phyloP scores from a whole-genome alignment of 1,140 invertebrate species.

The Doryteuthis pealeii region DNA sequence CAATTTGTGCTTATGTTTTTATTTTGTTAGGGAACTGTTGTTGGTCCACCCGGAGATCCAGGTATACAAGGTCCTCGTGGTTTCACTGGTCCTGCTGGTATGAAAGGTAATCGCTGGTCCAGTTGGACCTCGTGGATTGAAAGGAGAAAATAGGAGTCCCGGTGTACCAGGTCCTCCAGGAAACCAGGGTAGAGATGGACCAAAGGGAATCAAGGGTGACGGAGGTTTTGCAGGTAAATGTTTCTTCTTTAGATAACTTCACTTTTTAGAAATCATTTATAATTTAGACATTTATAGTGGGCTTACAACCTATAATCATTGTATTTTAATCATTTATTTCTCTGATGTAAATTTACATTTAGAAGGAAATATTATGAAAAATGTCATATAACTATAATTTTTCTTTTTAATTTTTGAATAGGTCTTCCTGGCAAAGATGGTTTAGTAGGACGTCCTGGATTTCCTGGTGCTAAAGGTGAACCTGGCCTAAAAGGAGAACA shows the following conservation, averaged over 20 bases:
- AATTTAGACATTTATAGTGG: no score
- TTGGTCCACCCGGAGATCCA: slow-evolving; percentile 37
- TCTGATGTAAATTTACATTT: no score
- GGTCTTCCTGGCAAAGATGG: slow-evolving; percentile 41
- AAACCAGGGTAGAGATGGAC: slow-evolving; percentile 31
- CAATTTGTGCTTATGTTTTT: background rate
- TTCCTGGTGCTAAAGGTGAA: slow-evolving; percentile 41
- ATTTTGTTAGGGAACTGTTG: slow-evolving; percentile 35
- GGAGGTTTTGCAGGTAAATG: slow-evolving; percentile 28
- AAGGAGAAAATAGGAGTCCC: slow-evolving; percentile 38
- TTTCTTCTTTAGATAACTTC: no score
- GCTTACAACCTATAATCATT: no score
- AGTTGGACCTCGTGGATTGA: slow-evolving; percentile 36
- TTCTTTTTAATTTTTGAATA: slow-evolving; percentile 17
- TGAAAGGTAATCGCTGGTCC: slow-evolving; percentile 43
- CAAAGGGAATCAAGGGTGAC: slow-evolving; percentile 37
- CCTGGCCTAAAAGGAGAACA: slow-evolving; percentile 36
- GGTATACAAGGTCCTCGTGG: slow-evolving; percentile 42
- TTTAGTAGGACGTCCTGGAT: slow-evolving; percentile 34
- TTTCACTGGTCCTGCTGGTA: slow-evolving; percentile 39
- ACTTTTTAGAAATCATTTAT: no score
- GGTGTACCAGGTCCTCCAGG: slow-evolving; percentile 39
- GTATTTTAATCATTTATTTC: background rate
- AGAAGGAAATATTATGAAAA: no score
- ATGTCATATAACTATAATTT: no score